Percentiles rank a stretch among this genome's conserved stretches.
phyloP scores from a whole-genome alignment of 2,888 invertebrate genomes.

The Harpalus rufipes region DNA sequence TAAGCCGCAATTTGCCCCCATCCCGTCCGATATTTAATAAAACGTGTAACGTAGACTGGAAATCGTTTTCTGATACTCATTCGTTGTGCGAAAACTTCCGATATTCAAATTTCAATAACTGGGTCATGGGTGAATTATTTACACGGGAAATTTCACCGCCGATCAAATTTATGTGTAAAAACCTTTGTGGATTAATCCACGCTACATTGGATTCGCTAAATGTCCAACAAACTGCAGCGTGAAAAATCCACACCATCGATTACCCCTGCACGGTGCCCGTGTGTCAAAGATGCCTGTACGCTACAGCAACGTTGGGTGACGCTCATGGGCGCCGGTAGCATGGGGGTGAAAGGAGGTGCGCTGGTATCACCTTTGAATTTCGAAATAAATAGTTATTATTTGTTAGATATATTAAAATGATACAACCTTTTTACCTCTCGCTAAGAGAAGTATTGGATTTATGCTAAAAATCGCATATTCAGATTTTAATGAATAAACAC shows the following conservation, averaged over 20 bases:
- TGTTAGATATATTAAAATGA: too few relatives aligned
- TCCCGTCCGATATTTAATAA: slow-evolving; percentile 35
- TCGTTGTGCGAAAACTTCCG: slow-evolving; percentile 32
- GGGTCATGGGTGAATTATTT: slow-evolving; percentile 54
- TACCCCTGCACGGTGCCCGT: not conserved
- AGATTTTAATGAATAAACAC: too few relatives aligned
- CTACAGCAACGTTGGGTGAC: not conserved
- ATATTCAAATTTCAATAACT: slow-evolving; percentile 55
- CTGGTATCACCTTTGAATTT: too few relatives aligned
- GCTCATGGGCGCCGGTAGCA: too few relatives aligned
- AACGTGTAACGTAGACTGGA: slow-evolving; percentile 34
- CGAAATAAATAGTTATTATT: too few relatives aligned
- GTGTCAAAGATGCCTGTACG: not conserved
- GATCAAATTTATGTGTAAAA: slow-evolving; percentile 49
- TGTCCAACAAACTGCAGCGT: slow-evolving; percentile 43
- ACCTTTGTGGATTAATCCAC: slow-evolving; percentile 33
- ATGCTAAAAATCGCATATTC: too few relatives aligned
- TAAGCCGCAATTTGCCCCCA: slow-evolving; percentile 13
- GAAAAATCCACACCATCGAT: slow-evolving; percentile 2
- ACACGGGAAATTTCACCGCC: slow-evolving; percentile 52
- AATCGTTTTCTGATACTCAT: slow-evolving; percentile 51
- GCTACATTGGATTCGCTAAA: slow-evolving; percentile 19
- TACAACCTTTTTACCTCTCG: too few relatives aligned
- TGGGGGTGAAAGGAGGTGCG: too few relatives aligned
- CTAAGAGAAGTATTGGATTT: too few relatives aligned